Evolutionary conservation across 2,113 vertebrate genomes (phyloP), one percentile per base, ranked within the genome.

Genomic region (Xiphorhynchus elegans): DNA sequence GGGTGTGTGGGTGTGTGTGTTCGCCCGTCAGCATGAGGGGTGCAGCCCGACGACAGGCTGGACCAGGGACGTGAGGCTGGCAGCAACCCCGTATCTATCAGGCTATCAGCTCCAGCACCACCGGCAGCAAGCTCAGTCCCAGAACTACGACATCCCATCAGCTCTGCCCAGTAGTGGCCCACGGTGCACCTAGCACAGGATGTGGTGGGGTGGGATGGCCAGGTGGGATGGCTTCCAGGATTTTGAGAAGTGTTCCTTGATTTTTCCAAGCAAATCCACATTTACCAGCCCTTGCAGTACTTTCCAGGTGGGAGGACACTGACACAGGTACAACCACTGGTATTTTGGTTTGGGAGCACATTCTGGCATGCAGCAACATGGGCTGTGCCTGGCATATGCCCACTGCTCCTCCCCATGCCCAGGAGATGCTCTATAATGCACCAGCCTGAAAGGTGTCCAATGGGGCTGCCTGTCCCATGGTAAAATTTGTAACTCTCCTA

Each of bases 391-490:
- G 23, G 8, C 33, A 13, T 2, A 6, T 49, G n/a, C 40, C 47
- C 5, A 1, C 63, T 68, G 23, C n/a, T 81, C 60, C 89, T 74
- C 56, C 25, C n/a, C 24, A 0, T 28, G 31, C 37, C 64, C 64
- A 39, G 40, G 37, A 77, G 13, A 16, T 60, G 40, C 24, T 53
- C 58, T 35, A 6, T 21, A 68, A 80, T 18, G 39, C 26, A 76
- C 7, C 35, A 68, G 69, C 26, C n/a, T 58, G 31, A 17, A 28
- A 60, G 13, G 20, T 4, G 10, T 7, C 69, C 78, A 31, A 10
- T 1, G 0, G 23, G 25, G 47, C 1, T 3, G 1, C 23, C 37
- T 8, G 6, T 25, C 52, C 11, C 18, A 8, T 1, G 18, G 37
- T 37, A 52, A 16, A 58, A 44, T 11, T 52, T 56, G 13, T 47